These are phyloP conservation scores for Megalops cyprinoides DNA, from an alignment of 2,797 vertebrate species.

Conservation along the genomic window DNA sequence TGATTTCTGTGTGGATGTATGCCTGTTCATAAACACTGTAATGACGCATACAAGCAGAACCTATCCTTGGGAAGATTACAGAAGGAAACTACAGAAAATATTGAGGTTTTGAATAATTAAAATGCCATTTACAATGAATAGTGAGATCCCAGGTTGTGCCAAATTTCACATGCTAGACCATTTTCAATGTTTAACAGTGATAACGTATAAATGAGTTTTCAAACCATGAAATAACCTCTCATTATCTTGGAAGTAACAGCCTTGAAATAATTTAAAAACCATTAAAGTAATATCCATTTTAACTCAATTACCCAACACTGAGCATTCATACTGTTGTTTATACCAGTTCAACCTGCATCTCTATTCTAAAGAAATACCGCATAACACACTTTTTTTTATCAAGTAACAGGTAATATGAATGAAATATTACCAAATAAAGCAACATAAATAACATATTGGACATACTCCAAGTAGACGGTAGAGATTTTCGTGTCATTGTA, in stretches of 20 bases:
- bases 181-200: slow-evolving; percentile 41
- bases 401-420: not conserved
- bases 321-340: too few relatives aligned
- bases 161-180: slow-evolving; percentile 39
- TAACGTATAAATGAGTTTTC: slow-evolving; percentile 41
- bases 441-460: slow-evolving; percentile 10
- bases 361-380: not conserved
- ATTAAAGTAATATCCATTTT: slow-evolving; percentile 44
- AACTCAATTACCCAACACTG: too few relatives aligned
- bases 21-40: not conserved
- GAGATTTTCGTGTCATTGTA: slow-evolving; percentile 23
- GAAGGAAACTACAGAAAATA: not conserved
- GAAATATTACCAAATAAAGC: not conserved
- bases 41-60: not conserved
- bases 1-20: not conserved
- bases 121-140: slow-evolving; percentile 33
- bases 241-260: slow-evolving; percentile 42
- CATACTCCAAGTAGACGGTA: slow-evolving; percentile 15
- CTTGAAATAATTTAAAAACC: slow-evolving; percentile 37
- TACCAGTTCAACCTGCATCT: not conserved
- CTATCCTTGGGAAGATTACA: not conserved
- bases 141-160: not conserved
- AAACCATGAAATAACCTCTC: slow-evolving; percentile 36
- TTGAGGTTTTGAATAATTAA: slow-evolving; percentile 21
- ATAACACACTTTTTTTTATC: not conserved